Percentiles rank a stretch among this genome's conserved stretches.
These are phyloP conservation scores for Sebastes wilsoni DNA, from an alignment of 2,797 vertebrate genomes.

Conservation along the genomic window DNA sequence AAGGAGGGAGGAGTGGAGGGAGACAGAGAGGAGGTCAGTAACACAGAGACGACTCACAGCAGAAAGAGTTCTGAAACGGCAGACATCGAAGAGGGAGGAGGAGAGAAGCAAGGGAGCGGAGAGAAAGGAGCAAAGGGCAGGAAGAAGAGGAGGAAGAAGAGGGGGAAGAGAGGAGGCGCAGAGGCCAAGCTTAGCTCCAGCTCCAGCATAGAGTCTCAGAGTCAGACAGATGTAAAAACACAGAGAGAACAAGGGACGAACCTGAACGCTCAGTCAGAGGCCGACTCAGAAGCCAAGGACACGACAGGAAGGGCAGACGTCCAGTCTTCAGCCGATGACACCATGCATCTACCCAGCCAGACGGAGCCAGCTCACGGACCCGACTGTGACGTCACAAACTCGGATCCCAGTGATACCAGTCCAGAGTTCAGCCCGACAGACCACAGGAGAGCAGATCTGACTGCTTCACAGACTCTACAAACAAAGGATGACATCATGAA, in stretches of 20 bases:
- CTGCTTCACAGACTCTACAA: background rate
- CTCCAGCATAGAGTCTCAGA: slow-evolving; percentile 52
- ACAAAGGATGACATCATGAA: background rate
- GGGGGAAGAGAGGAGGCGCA: slow-evolving; percentile 33
- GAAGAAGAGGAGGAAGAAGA: slow-evolving; percentile 60
- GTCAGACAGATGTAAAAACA: slow-evolving; percentile 17
- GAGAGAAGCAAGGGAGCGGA: slow-evolving; percentile 11
- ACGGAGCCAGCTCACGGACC: background rate
- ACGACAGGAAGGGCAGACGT: slow-evolving; percentile 23
- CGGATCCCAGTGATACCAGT: background rate
- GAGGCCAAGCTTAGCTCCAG: slow-evolving; percentile 56
- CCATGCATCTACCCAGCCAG: slow-evolving; percentile 55
- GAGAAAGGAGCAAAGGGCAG: slow-evolving; percentile 42
- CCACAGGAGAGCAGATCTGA: background rate
- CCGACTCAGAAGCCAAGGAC: slow-evolving; percentile 19
- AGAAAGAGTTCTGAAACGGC: slow-evolving; percentile 36
- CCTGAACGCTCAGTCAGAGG: slow-evolving; percentile 4
- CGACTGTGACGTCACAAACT: background rate
- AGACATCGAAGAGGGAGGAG: slow-evolving; percentile 19
- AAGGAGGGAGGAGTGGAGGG: slow-evolving; percentile 33
- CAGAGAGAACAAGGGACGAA: slow-evolving; percentile 3
- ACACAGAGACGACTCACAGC: slow-evolving; percentile 18
- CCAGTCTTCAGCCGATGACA: slow-evolving; percentile 8
- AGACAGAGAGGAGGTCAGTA: slow-evolving; percentile 19
- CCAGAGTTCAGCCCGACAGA: background rate